Conservation (phyloP, 2,888 invertebrate species). For the Machimus atricapillus region DNA sequence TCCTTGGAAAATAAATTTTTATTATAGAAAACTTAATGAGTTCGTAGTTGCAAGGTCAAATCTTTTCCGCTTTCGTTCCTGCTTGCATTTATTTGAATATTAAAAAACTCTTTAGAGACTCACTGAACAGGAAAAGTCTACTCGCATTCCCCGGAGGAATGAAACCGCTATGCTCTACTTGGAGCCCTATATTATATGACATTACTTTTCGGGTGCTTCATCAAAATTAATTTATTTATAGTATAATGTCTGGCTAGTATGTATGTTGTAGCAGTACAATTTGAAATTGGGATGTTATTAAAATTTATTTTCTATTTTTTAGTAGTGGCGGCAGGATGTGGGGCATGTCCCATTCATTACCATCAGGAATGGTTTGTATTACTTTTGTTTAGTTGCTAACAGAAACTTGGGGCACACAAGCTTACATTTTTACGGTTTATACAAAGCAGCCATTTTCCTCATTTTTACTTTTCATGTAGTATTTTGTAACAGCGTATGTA, state of each 20-base stretch:
- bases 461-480: neutral
- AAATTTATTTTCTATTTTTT: constrained; percentile 47
- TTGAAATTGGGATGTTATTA: neutral
- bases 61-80: neutral
- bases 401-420: constrained; percentile 42
- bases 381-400: constrained; percentile 37
- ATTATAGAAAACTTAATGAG: neutral
- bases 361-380: constrained; percentile 63
- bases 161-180: neutral
- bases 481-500: neutral
- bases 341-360: constrained; percentile 63
- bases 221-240: neutral
- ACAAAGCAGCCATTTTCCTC: neutral
- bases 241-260: neutral
- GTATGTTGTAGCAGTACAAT: neutral
- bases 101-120: neutral
- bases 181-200: neutral
- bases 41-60: neutral
- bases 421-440: neutral
- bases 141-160: neutral
- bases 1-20: neutral
- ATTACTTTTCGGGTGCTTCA: neutral
- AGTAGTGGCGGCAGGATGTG: constrained; percentile 62
- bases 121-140: neutral
- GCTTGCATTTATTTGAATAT: neutral